Conservation (phyloP, 1,140 invertebrate genomes). For the Drosophila neocordata region DNA sequence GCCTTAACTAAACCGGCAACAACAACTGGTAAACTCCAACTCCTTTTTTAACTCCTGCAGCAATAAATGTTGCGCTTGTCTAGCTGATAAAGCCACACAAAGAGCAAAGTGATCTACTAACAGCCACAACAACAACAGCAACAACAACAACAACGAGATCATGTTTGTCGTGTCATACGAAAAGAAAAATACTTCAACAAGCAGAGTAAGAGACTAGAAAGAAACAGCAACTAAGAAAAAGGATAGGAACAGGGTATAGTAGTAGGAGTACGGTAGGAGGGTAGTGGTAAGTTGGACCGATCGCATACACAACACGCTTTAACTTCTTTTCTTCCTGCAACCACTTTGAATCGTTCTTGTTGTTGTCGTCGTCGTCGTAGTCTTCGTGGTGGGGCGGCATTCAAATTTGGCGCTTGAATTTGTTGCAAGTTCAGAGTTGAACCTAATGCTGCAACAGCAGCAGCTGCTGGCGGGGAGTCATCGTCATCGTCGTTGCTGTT, state of each 20-base stretch:
- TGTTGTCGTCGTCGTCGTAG: conserved; percentile 46
- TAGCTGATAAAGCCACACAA: conserved; percentile 81
- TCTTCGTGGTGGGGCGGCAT: conserved; percentile 70
- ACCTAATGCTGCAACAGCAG: conserved; percentile 54
- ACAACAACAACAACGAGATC: conserved; percentile 68
- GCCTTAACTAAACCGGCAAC: conserved; percentile 14
- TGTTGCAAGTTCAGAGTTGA: conserved; percentile 82
- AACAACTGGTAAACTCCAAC: conserved; percentile 59
- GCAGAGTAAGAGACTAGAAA: not conserved
- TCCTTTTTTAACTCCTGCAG: conserved; percentile 75
- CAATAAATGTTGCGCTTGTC: conserved; percentile 80
- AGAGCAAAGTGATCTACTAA: conserved; percentile 80
- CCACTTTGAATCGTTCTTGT: conserved; percentile 17
- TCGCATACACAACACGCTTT: conserved; percentile 69
- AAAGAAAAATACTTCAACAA: conserved; percentile 69
- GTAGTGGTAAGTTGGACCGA: conserved; percentile 48
- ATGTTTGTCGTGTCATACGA: conserved; percentile 82
- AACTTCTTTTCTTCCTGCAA: not conserved
- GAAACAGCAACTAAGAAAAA: conserved; percentile 7
- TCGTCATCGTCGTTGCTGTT: conserved; percentile 39
- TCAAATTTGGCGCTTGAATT: conserved; percentile 82
- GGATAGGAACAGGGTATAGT: conserved; percentile 28
- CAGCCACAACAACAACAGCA: conserved; percentile 61
- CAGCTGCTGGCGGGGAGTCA: conserved; percentile 45
- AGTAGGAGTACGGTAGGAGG: conserved; percentile 10